A percentile compares a stretch with the other conserved stretches of the same genome.
Conservation (phyloP, 2,113 vertebrate genomes). For the Ciconia maguari region DNA sequence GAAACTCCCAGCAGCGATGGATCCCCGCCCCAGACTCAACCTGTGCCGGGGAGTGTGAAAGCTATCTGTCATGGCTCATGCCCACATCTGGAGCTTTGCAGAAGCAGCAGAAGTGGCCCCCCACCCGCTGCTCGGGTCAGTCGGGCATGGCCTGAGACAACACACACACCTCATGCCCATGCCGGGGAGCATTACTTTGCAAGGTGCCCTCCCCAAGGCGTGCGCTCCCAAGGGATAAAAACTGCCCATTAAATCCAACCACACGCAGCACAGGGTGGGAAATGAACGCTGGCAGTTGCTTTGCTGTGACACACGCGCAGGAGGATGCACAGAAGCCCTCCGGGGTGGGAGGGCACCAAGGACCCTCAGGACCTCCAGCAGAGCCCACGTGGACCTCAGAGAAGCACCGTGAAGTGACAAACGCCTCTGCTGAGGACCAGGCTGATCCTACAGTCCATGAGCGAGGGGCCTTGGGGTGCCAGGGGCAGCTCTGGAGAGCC, state of each 20-base stretch:
- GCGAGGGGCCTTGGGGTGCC: background rate
- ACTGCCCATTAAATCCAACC: background rate
- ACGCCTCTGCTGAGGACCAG: background rate
- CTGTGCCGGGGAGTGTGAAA: rapidly evolving
- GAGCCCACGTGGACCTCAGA: background rate
- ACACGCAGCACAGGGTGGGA: background rate
- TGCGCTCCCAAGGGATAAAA: background rate
- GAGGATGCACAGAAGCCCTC: background rate
- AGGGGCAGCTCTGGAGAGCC: background rate
- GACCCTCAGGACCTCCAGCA: background rate
- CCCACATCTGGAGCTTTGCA: rapidly evolving
- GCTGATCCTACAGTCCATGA: background rate
- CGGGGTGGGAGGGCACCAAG: background rate
- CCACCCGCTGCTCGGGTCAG: rapidly evolving
- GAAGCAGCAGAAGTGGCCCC: background rate
- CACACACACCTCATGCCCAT: background rate
- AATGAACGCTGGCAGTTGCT: background rate
- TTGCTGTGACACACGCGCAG: background rate
- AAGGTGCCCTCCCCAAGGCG: background rate
- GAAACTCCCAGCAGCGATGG: background rate
- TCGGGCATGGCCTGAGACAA: rapidly evolving
- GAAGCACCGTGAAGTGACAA: no score
- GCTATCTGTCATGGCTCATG: rapidly evolving
- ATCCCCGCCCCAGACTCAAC: background rate
- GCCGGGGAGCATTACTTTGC: background rate